These are phyloP conservation scores for Apostichopus parvimensis DNA, from an alignment of 35 echinoderm and acorn worm species.

Conservation along the genomic window DNA sequence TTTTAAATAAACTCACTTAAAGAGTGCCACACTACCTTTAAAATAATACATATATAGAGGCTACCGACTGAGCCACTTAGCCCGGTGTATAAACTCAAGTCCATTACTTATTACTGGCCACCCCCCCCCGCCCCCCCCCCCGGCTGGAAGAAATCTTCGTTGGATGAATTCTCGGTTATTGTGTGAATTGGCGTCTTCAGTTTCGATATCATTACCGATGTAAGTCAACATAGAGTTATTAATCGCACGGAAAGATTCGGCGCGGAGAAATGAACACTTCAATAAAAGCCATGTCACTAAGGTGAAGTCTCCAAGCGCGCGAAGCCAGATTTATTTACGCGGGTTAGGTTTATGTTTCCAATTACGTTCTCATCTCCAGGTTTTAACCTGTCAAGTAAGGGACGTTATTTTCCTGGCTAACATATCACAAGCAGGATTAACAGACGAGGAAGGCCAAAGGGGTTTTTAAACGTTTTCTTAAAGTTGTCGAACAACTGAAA, in stretches of 20 bases:
- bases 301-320: not conserved
- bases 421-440: not conserved
- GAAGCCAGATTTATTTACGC: not conserved
- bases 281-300: not conserved
- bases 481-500: not conserved
- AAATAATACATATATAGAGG: too few relatives aligned
- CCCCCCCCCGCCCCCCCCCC: not conserved
- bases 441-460: not conserved
- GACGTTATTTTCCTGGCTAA: not conserved
- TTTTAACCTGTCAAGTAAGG: constrained; percentile 2
- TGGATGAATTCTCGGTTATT: not conserved
- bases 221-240: not conserved
- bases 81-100: too few relatives aligned
- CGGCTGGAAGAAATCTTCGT: not conserved
- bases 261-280: not conserved
- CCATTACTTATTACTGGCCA: too few relatives aligned
- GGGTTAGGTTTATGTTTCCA: not conserved
- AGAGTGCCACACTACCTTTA: too few relatives aligned
- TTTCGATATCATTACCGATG: not conserved
- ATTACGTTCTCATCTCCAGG: not conserved
- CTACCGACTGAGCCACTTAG: too few relatives aligned
- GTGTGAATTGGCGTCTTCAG: not conserved
- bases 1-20: too few relatives aligned
- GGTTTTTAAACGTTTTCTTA: not conserved
- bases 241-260: not conserved